Evolutionary conservation across 2,797 vertebrate genomes (phyloP).

Genomic region (Anabacerthia variegaticeps): DNA sequence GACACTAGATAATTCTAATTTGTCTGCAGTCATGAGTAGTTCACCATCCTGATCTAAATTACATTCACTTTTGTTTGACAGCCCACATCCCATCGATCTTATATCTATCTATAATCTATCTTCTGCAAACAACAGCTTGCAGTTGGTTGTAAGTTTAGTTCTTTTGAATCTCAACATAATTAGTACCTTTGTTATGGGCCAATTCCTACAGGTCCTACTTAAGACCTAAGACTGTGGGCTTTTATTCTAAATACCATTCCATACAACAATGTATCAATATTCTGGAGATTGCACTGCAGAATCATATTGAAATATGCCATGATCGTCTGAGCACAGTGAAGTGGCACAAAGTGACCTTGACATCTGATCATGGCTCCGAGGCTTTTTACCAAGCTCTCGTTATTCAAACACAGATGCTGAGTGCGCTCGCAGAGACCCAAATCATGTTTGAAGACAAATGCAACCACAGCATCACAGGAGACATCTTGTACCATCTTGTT

Average conservation of each 20-base stretch:
- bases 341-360: background rate
- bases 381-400: background rate
- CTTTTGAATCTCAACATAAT: background rate
- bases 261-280: background rate
- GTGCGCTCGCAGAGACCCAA: background rate
- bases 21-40: background rate
- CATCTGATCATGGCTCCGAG: background rate
- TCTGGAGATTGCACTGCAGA: background rate
- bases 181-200: background rate
- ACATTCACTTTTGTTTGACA: background rate
- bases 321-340: background rate
- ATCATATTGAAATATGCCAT: background rate
- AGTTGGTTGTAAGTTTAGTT: background rate
- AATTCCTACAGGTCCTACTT: background rate
- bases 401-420: background rate
- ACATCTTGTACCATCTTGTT: conserved; percentile 6
- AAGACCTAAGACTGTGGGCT: background rate
- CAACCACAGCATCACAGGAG: background rate
- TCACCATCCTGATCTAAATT: background rate
- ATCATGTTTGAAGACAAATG: background rate
- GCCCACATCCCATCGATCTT: background rate
- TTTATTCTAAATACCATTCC: background rate
- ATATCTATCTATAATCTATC: background rate
- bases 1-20: background rate
- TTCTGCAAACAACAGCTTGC: background rate